Base-by-base conservation (phyloP, 2,113 vertebrate genomes). In the Taxidea taxus region DNA sequence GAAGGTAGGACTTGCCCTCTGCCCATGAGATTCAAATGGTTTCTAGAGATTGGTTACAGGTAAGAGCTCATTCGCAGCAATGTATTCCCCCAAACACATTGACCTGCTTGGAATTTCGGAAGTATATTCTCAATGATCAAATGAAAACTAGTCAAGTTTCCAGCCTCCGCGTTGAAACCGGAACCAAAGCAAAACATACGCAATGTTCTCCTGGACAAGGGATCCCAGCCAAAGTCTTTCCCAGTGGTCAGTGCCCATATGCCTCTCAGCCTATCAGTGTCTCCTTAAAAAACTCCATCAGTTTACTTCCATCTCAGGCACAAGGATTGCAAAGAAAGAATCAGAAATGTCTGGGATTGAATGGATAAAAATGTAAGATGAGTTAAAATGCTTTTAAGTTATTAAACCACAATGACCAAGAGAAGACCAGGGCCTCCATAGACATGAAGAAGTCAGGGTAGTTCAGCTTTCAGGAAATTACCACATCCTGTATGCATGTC, bases 391-490 rank as follows among this genome's bases (percentile, higher is more conserved):
- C 49, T 37, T 62, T 34, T 60, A 51, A n/a, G 7, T 44, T 81
- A 54, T 66, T n/a, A 80, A 34, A 25, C 4, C n/a, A 6, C 11
- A 18, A 62, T 34, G 25, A 51, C 18, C 66, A 4, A 21, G 27
- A 89, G 66, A 11, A 54, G 3, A 42, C 9, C 14, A 9, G 11
- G 34, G 21, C 1, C n/a, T 4, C 6, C 1, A 18, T 0, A 15
- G 44, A 72, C 39, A 56, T 4, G 20, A 81, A 39, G 20, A 56
- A 23, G 20, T 2, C 15, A 21, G 25, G 47, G 25, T 27, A 37
- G 23, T 42, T 27, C 20, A 13, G 2, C 2, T 34, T 20, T 47
- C 14, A 4, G 18, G 47, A 54, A 39, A 34, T 37, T 4, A 64
- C 8, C 1, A 12, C 0, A 21, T 21, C 5, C 27, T 34, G 42